Evolutionary conservation across 2,888 invertebrate genomes (phyloP), one percentile per base, ranked within the genome.

Genomic region (Girardia tigrina): DNA sequence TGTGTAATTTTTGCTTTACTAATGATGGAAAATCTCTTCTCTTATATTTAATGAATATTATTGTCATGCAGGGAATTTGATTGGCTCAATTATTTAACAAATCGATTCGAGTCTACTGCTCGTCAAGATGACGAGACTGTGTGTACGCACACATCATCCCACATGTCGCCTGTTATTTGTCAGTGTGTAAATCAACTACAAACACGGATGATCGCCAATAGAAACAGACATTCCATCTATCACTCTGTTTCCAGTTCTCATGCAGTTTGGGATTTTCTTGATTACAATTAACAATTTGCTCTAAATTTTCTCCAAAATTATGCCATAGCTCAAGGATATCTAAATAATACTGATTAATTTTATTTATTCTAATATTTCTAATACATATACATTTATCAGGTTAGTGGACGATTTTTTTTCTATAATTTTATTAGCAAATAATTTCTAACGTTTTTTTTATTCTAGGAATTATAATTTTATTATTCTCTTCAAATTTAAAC

Each of bases 1-100:
- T 56, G 56, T n/a, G 56, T 56, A 56, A 56, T 56, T 56, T n/a
- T n/a, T 56, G 56, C n/a, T 23, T 56, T 56, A 56, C 56, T 56
- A 20, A 56, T 56, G 56, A 56, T 56, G 56, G n/a, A 56, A 56
- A 56, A 56, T 56, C n/a, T 56, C 56, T 56, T 56, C 56, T 56
- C 56, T 56, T 56, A 20, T 20, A 20, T 56, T 20, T 20, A 20
- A 23, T n/a, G 56, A 56, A 36, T n/a, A 56, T 56, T 56, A 56
- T 56, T 56, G 56, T 56, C 56, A 56, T 56, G 56, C 56, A 56
- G 56, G 6, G n/a, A 56, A 20, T 56, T n/a, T 56, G 56, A 56
- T 56, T 56, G 56, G 56, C 23, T 56, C 56, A 56, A 56, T 56
- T 56, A 56, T 56, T 56, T 56, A 23, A 56, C 56, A 56, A 56